Evolutionary conservation across 2,113 vertebrate genomes (phyloP), one percentile per base, ranked within the genome.

Genomic region (Heterotis niloticus): DNA sequence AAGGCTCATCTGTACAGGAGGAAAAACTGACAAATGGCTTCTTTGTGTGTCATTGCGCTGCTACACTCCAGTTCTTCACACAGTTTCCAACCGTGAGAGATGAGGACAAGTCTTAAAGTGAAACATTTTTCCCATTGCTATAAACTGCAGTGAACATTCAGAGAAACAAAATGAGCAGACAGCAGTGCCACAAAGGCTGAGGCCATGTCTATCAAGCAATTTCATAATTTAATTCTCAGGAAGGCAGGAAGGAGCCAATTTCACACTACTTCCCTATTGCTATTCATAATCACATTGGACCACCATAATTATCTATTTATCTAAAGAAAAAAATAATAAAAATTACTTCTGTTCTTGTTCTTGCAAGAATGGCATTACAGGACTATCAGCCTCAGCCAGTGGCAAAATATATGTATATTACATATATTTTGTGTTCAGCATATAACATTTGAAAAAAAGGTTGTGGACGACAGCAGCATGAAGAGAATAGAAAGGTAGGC

Each of bases 201-300:
- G 71, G 84, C 34, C 60, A 20, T 85, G 83, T 83, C 81, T 83
- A 84, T 73, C 83, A 75, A 79, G 67, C 29, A 82, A 77, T 81
- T 51, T 81, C 34, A 71, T 75, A 75, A 79, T 44, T 44, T 4
- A 2, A 2, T 7, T 83, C 73, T 79, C 79, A 62, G 24, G 11
- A 57, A 59, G 77, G 77, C 81, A 86, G 83, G 81, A 86, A 85
- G 77, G 34, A 54, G 72, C 51, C 73, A 81, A 76, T 83, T 83
- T 85, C 73, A 71, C 64, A 75, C 80, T 20, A 65, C 78, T 75
- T 80, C 70, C 83, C 74, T 82, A 76, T 77, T 82, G 75, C 75
- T 75, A 73, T 82, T 79, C 80, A 29, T 80, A 82, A 81, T 64
- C 64, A 75, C 80, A 77, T 81, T 81, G 64, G 75, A 54, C 65